phyloP scores from a whole-genome alignment of 2,797 vertebrate species.

The Lagocephalus sceleratus region DNA sequence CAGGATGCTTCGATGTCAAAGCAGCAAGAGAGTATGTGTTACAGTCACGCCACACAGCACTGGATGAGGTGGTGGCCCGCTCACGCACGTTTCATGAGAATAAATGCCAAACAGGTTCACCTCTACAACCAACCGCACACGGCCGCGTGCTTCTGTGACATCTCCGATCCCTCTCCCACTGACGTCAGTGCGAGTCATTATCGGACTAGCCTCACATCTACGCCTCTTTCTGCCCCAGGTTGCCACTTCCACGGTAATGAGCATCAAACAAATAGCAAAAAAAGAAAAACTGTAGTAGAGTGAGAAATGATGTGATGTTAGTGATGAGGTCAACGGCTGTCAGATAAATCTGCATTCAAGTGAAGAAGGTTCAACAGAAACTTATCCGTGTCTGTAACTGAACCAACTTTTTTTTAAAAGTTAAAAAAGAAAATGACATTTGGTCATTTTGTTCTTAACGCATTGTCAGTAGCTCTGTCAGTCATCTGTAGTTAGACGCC shows the following conservation, averaged over 20 bases:
- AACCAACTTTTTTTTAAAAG: no score
- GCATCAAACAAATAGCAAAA: slow-evolving; percentile 42
- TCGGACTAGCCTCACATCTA: slow-evolving; percentile 52
- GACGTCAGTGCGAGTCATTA: slow-evolving; percentile 74
- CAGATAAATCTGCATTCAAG: no score
- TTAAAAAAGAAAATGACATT: no score
- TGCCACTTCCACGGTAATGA: slow-evolving; percentile 34
- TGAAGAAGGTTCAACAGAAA: no score
- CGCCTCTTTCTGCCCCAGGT: slow-evolving; percentile 40
- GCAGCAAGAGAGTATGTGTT: slow-evolving; percentile 67
- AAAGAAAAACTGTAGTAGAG: no score
- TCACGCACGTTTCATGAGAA: slow-evolving; percentile 40
- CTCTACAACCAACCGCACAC: slow-evolving; percentile 6
- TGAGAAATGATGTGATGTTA: no score
- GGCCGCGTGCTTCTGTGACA: slow-evolving; percentile 28
- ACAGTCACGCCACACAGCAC: slow-evolving; percentile 59
- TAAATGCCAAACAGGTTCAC: slow-evolving; percentile 10
- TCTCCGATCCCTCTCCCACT: slow-evolving; percentile 47
- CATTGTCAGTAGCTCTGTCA: no score
- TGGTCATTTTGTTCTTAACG: no score
- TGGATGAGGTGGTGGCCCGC: slow-evolving; percentile 46
- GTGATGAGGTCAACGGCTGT: no score
- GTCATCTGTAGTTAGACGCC: no score
- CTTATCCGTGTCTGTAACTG: no score
- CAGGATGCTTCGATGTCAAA: slow-evolving; percentile 77